Percentiles rank a stretch among this genome's conserved stretches.
Conservation (phyloP, 2,113 vertebrate genomes). For the Hippocampus abdominalis region DNA sequence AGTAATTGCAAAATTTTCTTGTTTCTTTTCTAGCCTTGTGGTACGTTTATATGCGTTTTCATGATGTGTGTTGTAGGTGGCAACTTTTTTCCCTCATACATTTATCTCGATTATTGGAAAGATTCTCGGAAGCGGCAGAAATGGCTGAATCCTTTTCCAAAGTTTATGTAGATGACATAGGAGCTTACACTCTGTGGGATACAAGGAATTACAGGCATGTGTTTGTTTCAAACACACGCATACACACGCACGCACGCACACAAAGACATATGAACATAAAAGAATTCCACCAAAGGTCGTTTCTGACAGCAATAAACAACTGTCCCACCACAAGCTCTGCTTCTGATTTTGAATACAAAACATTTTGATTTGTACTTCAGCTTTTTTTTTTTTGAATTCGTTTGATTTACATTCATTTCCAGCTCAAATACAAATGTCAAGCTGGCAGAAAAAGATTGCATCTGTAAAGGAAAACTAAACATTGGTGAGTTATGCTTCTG, state of each 20-base stretch:
- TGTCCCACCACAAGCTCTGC: constrained; percentile 48
- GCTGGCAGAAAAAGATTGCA: constrained; percentile 46
- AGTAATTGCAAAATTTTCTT: neutral
- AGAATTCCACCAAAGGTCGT: constrained; percentile 41
- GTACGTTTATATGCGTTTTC: neutral
- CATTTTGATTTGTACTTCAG: constrained; percentile 57
- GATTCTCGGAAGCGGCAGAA: constrained; percentile 33
- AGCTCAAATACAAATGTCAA: constrained; percentile 42
- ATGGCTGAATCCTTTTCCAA: constrained; percentile 46
- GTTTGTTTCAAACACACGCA: neutral
- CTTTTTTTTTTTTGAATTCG: constrained; percentile 60
- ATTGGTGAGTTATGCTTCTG: constrained; percentile 48
- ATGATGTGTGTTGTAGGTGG: constrained; percentile 51
- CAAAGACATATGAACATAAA: constrained; percentile 6
- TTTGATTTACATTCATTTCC: constrained; percentile 56
- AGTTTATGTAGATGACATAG: constrained; percentile 45
- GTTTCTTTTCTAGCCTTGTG: neutral
- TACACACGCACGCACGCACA: neutral
- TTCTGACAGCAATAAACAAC: constrained; percentile 46
- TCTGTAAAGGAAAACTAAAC: constrained; percentile 58
- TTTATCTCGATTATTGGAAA: constrained; percentile 26
- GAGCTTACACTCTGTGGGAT: constrained; percentile 6
- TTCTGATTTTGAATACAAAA: constrained; percentile 60
- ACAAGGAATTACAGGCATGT: constrained; percentile 7
- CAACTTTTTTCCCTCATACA: constrained; percentile 10